Evolutionary conservation across 2,888 invertebrate species (phyloP), one percentile per base, ranked within the genome.

Genomic region (Torymus texanus): DNA sequence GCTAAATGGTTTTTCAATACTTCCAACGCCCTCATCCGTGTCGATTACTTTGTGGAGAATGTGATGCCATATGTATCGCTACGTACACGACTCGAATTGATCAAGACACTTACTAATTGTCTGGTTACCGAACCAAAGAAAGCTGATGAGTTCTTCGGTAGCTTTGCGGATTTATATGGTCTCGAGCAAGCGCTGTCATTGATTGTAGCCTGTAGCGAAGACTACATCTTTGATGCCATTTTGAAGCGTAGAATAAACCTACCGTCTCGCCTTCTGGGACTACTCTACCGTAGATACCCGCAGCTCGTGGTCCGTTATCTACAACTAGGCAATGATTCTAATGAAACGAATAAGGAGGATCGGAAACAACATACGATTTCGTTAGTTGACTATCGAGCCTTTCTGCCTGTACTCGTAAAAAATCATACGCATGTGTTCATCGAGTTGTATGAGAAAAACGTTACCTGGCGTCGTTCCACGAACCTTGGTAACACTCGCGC

Each of bases 1-100:
- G 84, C 85, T 0, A 76, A 75, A 0, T 86, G 87, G 85, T 86
- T 90, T 50, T 90, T 90, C 71, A 75, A 86, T 8, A 85, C 84
- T 0, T 82, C 78, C 0, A 73, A 86, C 62, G 61, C 82, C 0
- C 50, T 86, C 1, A 75, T 86, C 2, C 85, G 86, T 53, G 82
- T 83, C 3, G 53, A 83, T 0, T 88, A 87, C 68, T 88, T 88
- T 16, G 61, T 83, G 8, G 51, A 75, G 0, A 56, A 86, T 24
- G 41, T 90, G 0, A 85, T 89, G 0, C 86, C 87, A 0, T 66
- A 77, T 2, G 84, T 88, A 1, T 86, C 88, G 0, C 14, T 88
- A 2, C 82, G 82, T 2, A 86, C 86, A 0, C 84, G 88, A 51
- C 66, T 5, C 0, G 84, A 83, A 62, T 78, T 90, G 0, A 82